These are phyloP conservation scores for Cyclophora albipunctata DNA, from an alignment of 2,888 invertebrate genomes.

Conservation along the genomic window DNA sequence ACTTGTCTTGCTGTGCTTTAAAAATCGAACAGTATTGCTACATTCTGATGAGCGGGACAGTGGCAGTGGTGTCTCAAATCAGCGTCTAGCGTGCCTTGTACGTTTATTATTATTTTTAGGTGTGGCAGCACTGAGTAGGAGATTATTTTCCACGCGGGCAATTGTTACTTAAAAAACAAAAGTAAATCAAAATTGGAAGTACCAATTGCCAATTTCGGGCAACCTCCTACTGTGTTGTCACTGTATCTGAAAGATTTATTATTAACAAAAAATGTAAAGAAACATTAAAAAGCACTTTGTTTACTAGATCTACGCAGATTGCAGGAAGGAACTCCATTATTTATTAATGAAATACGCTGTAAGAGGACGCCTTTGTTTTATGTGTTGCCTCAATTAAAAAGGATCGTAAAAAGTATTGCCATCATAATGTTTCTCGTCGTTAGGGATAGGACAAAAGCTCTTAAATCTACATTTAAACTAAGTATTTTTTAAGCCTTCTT, in stretches of 20 bases:
- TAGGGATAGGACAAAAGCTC: too few species aligned
- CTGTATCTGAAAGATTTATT: constrained; percentile 45
- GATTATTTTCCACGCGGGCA: constrained; percentile 43
- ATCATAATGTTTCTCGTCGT: too few species aligned
- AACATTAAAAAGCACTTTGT: constrained; percentile 1
- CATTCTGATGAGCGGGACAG: constrained; percentile 57
- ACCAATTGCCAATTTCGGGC: constrained; percentile 61
- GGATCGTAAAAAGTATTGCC: too few species aligned
- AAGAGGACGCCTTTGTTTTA: too few species aligned
- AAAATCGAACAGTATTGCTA: not conserved
- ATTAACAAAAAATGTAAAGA: constrained; percentile 17
- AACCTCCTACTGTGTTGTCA: constrained; percentile 71
- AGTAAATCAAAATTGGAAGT: constrained; percentile 30
- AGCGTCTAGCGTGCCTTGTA: constrained; percentile 70
- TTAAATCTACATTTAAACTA: too few species aligned
- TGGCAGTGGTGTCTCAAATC: constrained; percentile 71
- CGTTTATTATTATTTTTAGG: constrained; percentile 45
- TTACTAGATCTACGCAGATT: not conserved
- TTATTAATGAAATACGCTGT: constrained; percentile 5
- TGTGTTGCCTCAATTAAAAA: too few species aligned
- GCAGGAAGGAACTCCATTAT: not conserved
- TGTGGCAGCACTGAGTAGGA: constrained; percentile 69
- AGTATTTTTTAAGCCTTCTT: too few species aligned
- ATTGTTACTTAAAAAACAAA: constrained; percentile 50
- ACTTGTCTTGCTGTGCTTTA: constrained; percentile 11